phyloP scores from a whole-genome alignment of 2,113 vertebrate species.

The Phodopus roborovskii region DNA sequence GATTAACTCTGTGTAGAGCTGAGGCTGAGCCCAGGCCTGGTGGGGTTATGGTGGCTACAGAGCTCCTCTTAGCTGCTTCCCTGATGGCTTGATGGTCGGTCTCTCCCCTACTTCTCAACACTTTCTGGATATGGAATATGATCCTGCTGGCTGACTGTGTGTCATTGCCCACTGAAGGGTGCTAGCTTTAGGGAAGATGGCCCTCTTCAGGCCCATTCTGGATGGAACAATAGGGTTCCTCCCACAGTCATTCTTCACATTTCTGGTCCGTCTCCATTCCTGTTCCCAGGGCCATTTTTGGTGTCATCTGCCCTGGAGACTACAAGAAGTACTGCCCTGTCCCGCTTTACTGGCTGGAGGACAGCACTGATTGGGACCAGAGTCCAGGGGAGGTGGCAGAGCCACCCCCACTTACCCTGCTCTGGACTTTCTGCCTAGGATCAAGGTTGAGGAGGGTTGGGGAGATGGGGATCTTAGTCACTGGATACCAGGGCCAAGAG shows the following conservation, averaged over 20 bases:
- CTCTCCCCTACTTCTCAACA: neutral
- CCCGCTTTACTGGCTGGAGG: neutral
- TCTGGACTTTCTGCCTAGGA: conserved; percentile 69
- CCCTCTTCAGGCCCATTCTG: rapidly evolving
- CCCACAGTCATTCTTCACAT: rapidly evolving
- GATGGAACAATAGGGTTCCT: neutral
- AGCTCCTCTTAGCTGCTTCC: neutral
- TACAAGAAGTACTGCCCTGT: neutral
- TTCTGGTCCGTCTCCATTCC: neutral
- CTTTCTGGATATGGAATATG: neutral
- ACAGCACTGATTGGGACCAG: conserved; percentile 55
- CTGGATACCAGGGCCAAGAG: neutral
- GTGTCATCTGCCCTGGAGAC: neutral
- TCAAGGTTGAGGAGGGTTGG: conserved; percentile 70
- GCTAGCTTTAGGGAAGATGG: neutral
- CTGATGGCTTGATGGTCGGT: too few species aligned
- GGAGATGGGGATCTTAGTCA: neutral
- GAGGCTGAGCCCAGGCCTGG: neutral
- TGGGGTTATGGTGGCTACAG: neutral
- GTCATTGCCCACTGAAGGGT: neutral
- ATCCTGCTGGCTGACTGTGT: rapidly evolving
- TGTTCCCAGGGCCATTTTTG: neutral
- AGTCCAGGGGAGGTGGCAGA: conserved; percentile 59
- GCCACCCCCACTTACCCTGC: neutral
- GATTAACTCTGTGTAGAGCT: neutral